phyloP scores from a whole-genome alignment of 92 coral and sea anemone genomes.

The Nematostella vectensis region DNA sequence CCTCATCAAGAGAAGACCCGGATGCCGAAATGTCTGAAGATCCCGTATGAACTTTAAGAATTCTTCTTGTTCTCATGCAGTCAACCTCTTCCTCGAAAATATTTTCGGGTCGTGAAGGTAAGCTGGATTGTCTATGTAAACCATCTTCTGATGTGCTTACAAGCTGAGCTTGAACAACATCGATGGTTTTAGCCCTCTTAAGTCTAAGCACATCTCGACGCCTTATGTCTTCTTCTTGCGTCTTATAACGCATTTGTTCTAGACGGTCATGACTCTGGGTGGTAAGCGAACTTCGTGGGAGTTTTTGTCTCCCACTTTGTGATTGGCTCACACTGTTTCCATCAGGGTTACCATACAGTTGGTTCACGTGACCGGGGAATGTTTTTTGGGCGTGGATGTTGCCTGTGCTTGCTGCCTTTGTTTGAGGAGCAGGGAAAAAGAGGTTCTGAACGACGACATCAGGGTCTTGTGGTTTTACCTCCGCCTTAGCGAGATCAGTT shows the following conservation, averaged over 20 bases:
- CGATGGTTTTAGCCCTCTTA: conserved; percentile 4
- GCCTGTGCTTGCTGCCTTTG: conserved; percentile 32
- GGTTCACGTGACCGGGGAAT: conserved; percentile 30
- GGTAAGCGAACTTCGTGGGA: conserved; percentile 17
- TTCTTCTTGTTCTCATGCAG: conserved; percentile 32
- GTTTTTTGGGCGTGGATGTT: conserved; percentile 22
- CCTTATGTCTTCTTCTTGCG: not conserved
- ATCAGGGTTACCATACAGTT: conserved; percentile 23
- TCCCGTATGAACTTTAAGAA: not conserved
- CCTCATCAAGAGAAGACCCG: conserved; percentile 17
- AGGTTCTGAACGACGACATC: conserved; percentile 9
- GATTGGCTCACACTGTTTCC: conserved; percentile 6
- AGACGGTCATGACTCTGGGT: conserved; percentile 52
- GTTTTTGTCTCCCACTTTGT: conserved; percentile 5
- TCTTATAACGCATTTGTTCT: not conserved
- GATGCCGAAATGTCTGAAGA: conserved; percentile 14
- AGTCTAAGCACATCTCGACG: not conserved
- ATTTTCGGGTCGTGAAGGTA: conserved; percentile 5
- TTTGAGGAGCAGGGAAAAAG: conserved; percentile 26
- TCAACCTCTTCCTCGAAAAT: conserved; percentile 65
- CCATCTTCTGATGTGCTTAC: conserved; percentile 20
- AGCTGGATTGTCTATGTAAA: conserved; percentile 1
- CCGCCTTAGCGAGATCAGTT: conserved; percentile 9
- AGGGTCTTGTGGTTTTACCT: not conserved
- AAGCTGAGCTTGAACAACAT: conserved; percentile 21